Conservation (phyloP, 2,113 vertebrate genomes). For the Hylia prasina region DNA sequence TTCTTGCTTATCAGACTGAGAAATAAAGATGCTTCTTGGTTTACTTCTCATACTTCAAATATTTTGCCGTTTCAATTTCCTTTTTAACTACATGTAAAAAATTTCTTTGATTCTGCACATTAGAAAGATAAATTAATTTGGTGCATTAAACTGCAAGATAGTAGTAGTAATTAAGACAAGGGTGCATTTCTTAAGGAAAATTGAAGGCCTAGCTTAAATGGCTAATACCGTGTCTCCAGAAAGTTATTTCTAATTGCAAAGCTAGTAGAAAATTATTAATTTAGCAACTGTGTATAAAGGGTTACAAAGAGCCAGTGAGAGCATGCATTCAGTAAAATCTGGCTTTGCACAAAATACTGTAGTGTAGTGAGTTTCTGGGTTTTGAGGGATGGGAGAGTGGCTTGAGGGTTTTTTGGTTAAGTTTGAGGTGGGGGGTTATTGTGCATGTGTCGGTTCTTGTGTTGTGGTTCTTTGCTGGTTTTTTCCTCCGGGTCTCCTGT, state of each 20-base stretch:
- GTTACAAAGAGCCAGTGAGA: not conserved
- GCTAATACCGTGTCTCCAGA: not conserved
- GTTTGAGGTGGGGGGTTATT: accelerated
- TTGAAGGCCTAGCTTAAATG: not conserved
- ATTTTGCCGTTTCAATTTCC: not conserved
- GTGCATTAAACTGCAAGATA: not conserved
- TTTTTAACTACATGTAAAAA: not conserved
- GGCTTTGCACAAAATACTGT: not conserved
- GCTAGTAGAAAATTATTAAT: not conserved
- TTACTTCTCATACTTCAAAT: not conserved
- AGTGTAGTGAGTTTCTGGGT: not conserved
- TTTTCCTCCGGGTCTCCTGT: not conserved
- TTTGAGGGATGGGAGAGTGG: not conserved
- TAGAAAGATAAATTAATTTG: not conserved
- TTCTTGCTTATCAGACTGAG: not conserved
- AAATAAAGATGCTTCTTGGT: not conserved
- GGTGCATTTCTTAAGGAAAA: not conserved
- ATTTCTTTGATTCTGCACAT: not conserved
- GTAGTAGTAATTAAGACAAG: not conserved
- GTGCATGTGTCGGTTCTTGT: not conserved
- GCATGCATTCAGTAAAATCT: not conserved
- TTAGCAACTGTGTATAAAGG: not conserved
- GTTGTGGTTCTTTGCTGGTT: accelerated
- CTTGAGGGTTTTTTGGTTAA: not conserved
- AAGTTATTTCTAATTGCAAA: not conserved